phyloP scores from a whole-genome alignment of 2,797 vertebrate species.

The Manis pentadactyla region DNA sequence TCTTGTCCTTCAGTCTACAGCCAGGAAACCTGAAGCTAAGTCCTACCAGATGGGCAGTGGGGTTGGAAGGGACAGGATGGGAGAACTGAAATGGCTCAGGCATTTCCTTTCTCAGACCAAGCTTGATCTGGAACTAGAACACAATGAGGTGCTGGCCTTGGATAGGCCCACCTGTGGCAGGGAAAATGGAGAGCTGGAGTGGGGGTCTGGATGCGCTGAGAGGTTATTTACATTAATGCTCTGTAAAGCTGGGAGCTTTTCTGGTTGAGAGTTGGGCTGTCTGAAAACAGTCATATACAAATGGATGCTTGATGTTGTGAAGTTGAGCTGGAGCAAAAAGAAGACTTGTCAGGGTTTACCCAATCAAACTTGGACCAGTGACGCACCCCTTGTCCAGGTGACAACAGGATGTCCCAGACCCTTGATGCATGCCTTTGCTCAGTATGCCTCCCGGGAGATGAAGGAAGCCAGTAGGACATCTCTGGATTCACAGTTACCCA shows the following conservation, averaged over 20 bases:
- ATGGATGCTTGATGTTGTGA: not conserved
- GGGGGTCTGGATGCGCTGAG: accelerated
- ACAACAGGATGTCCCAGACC: not conserved
- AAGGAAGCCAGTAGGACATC: not conserved
- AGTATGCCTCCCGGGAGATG: not conserved
- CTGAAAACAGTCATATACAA: not conserved
- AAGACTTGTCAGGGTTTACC: not conserved
- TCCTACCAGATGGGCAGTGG: not conserved
- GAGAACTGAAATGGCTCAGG: not conserved
- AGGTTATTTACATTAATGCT: not conserved
- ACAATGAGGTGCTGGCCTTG: not conserved
- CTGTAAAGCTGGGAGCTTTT: not conserved
- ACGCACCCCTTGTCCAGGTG: not conserved
- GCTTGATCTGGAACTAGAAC: not conserved
- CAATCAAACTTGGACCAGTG: not conserved
- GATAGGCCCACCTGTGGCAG: accelerated
- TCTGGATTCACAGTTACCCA: not conserved
- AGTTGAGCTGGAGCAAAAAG: not conserved
- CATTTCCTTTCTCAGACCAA: not conserved
- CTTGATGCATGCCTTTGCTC: not conserved
- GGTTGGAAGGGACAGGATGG: not conserved
- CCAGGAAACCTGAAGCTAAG: not conserved
- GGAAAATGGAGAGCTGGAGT: not conserved
- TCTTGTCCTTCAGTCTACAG: not conserved
- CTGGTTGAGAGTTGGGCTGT: not conserved